Conservation (phyloP, 35 echinoderm and acorn worm species). For the Amphiura filiformis region DNA sequence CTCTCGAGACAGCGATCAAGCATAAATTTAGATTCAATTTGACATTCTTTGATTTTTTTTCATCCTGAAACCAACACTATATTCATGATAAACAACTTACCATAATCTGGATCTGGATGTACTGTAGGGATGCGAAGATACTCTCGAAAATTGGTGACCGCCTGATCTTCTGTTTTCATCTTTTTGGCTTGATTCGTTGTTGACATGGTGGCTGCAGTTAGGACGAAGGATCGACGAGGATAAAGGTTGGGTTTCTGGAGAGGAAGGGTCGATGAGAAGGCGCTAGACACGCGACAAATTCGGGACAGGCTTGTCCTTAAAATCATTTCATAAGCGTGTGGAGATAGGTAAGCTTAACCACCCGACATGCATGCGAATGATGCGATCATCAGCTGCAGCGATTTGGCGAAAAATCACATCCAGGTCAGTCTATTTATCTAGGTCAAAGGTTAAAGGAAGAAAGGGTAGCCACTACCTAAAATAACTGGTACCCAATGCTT, state of each 20-base stretch:
- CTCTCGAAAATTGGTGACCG: conserved; percentile 67
- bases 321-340: neutral
- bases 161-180: conserved; percentile 49
- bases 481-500: neutral
- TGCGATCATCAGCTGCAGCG: too few relatives aligned
- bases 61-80: neutral
- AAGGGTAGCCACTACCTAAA: neutral
- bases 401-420: too few relatives aligned
- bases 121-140: conserved; percentile 64
- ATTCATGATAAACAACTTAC: conserved; percentile 15
- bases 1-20: too few relatives aligned
- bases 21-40: too few relatives aligned
- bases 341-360: neutral
- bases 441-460: neutral
- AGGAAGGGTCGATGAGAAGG: neutral
- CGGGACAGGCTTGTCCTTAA: neutral
- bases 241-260: neutral
- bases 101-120: conserved; percentile 66
- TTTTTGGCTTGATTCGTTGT: conserved; percentile 1
- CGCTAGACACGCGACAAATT: neutral
- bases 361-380: too few relatives aligned
- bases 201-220: neutral
- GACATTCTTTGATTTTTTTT: too few relatives aligned
- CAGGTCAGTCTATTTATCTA: too few relatives aligned
- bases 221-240: neutral